Conservation (phyloP, 2,888 invertebrate genomes). For the Ormyrus nitidulus region DNA sequence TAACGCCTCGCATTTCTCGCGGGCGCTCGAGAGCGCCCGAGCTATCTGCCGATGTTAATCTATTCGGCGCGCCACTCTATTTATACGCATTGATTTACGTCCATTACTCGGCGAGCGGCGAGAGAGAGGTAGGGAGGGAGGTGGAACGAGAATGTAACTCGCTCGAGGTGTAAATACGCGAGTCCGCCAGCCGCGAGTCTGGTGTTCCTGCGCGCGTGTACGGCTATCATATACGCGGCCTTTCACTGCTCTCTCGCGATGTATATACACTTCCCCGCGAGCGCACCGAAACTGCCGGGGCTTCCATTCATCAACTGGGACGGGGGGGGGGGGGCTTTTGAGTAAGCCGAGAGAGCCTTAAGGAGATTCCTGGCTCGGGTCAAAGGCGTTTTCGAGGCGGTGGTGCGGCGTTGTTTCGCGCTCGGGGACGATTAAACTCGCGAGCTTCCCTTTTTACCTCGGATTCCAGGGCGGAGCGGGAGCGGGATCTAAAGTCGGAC, state of each 20-base stretch:
- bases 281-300: too few relatives aligned
- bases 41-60: conserved; percentile 52
- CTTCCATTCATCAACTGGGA: too few relatives aligned
- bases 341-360: too few relatives aligned
- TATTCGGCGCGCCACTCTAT: conserved; percentile 48
- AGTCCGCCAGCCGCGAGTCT: not conserved
- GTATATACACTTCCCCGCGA: not conserved
- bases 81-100: conserved; percentile 55
- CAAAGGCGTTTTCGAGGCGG: too few relatives aligned
- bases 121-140: not conserved
- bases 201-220: not conserved
- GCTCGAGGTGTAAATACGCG: conserved; percentile 52
- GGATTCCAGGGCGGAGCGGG: too few relatives aligned
- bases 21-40: not conserved
- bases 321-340: too few relatives aligned
- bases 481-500: too few relatives aligned
- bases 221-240: conserved; percentile 1
- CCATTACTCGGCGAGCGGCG: conserved; percentile 31
- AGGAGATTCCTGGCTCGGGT: too few relatives aligned
- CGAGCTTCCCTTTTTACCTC: too few relatives aligned
- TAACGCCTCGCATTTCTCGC: conserved; percentile 52
- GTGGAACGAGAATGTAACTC: conserved; percentile 44
- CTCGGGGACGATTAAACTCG: too few relatives aligned
- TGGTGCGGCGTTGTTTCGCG: too few relatives aligned
- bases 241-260: conserved; percentile 22